These are phyloP conservation scores for Linepithema humile DNA, from an alignment of 1,140 invertebrate species.

Conservation along the genomic window DNA sequence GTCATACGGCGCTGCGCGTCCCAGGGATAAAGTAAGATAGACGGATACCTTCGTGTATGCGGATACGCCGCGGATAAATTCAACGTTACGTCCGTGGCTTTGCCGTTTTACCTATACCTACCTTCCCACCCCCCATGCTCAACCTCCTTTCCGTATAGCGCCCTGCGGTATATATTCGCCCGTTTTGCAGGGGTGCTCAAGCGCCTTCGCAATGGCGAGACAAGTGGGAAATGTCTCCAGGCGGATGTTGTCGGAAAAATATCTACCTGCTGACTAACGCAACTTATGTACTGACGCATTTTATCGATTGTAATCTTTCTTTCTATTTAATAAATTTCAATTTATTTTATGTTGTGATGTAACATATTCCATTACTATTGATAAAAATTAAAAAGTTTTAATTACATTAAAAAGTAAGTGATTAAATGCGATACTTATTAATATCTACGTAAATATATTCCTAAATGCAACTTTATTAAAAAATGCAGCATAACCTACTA, in stretches of 20 bases:
- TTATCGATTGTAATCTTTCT: neutral
- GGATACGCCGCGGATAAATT: constrained; percentile 82
- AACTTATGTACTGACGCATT: neutral
- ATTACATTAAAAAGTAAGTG: neutral
- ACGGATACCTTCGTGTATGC: constrained; percentile 81
- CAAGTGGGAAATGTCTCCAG: constrained; percentile 53
- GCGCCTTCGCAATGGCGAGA: constrained; percentile 55
- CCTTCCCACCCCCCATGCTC: constrained; percentile 28
- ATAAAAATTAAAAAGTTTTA: neutral
- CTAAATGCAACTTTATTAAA: too few relatives aligned
- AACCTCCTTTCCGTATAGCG: constrained; percentile 26
- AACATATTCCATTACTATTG: neutral
- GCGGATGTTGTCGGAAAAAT: constrained; percentile 33
- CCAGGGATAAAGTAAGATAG: constrained; percentile 84
- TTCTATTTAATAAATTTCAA: neutral
- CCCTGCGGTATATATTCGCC: constrained; percentile 60
- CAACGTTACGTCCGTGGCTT: constrained; percentile 82
- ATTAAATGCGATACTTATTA: neutral
- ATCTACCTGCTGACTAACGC: neutral
- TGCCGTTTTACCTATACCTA: constrained; percentile 79
- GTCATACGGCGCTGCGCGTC: constrained; percentile 81
- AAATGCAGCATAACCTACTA: too few relatives aligned
- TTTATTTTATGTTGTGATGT: neutral
- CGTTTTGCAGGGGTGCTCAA: constrained; percentile 69
- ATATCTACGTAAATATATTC: neutral